phyloP scores from a whole-genome alignment of 2,888 invertebrate species.

The Acronicta aceris region DNA sequence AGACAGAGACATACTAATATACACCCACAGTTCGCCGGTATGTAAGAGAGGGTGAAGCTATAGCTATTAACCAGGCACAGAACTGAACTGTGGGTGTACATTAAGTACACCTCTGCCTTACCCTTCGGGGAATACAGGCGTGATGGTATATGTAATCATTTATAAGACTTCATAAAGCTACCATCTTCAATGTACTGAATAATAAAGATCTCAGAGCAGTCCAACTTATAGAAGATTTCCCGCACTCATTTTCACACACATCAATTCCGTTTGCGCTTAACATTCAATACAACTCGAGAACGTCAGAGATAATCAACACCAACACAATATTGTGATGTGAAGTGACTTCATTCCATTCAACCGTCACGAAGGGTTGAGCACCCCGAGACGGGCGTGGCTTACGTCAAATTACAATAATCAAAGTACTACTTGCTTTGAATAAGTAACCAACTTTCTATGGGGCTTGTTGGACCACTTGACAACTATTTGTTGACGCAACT shows the following conservation, averaged over 20 bases:
- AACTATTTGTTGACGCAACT: constrained; percentile 54
- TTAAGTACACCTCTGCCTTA: too few relatives aligned
- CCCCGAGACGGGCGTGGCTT: constrained; percentile 40
- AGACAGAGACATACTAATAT: too few relatives aligned
- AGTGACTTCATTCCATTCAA: constrained; percentile 48
- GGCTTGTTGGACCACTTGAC: constrained; percentile 44
- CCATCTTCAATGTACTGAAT: background rate
- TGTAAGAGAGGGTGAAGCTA: too few relatives aligned
- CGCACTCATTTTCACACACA: constrained; percentile 18
- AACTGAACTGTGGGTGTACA: too few relatives aligned
- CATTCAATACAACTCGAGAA: constrained; percentile 33
- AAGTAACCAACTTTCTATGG: constrained; percentile 48
- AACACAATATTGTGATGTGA: constrained; percentile 44
- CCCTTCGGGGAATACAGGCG: too few relatives aligned
- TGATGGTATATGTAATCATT: too few relatives aligned
- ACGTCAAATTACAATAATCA: constrained; percentile 57
- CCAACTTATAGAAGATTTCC: constrained; percentile 26
- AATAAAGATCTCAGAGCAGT: background rate
- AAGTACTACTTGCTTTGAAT: constrained; percentile 51
- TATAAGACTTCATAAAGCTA: background rate
- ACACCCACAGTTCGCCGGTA: too few relatives aligned
- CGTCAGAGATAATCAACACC: constrained; percentile 50
- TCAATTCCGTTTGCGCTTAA: constrained; percentile 24
- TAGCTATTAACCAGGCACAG: too few relatives aligned
- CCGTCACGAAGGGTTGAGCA: constrained; percentile 34